Evolutionary conservation across 2,888 invertebrate species (phyloP), one percentile per base, ranked within the genome.

Genomic region (Homarus gammarus): DNA sequence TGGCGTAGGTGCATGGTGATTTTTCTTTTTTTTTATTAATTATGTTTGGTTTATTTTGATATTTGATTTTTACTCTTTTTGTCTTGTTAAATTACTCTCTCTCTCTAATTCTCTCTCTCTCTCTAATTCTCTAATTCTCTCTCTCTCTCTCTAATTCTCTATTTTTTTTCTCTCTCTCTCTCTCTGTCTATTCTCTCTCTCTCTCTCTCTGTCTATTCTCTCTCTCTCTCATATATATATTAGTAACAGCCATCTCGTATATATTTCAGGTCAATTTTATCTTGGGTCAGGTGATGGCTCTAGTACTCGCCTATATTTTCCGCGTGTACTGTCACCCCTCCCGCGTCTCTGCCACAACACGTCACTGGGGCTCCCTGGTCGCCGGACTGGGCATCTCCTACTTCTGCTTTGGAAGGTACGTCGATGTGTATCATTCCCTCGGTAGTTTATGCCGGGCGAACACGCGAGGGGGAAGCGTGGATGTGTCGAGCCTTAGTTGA

Each of bases 321-420:
- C 96, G 97, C 93, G 96, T 96, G 93, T 95, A 96, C 93, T 95
- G 98, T 93, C 96, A 96, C 94, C 96, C 96, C 92, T 95, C 95
- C 93, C 96, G 95, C 93, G 95, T 95, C 31, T 95, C 95, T 84
- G 95, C 96, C 93, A 95, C 95, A 92, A 95, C 96, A 89, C 96
- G 97, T 93, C 97, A 97, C 95, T 95, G 95, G 93, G 96, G 96
- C 93, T 97, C 97, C 93, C 95, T 97, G 93, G 94, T 96, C 92
- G 95, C 97, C 93, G 98, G 98, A 93, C 95, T 98, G 93, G 94
- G 95, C 93, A 96, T 97, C 94, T 97, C 97, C 93, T 97, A 97
- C 95, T 97, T 98, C 95, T 97, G 97, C 94, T 98, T 97, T 94
- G 97, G 98, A 94, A 96, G 95, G 96, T 96, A 95, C n/a, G n/a